These are phyloP conservation scores for Aleiodes testaceus DNA, from an alignment of 2,888 invertebrate species.

Conservation along the genomic window DNA sequence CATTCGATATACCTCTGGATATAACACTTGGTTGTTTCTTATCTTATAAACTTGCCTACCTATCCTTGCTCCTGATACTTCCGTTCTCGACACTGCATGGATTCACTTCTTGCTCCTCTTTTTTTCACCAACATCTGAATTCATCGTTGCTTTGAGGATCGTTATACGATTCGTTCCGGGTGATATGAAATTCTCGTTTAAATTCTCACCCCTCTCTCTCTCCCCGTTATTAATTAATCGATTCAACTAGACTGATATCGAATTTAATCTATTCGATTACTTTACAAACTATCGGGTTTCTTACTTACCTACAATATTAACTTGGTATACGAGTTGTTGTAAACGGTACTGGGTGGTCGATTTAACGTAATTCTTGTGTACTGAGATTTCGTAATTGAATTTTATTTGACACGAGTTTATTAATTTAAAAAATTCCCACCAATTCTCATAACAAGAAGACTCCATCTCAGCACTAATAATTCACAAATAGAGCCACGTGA, in stretches of 20 bases:
- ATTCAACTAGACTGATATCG: conserved; percentile 45
- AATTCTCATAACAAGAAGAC: conserved; percentile 3
- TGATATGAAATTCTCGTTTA: conserved; percentile 40
- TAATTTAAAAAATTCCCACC: background rate
- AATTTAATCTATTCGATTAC: conserved; percentile 49
- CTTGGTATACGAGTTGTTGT: background rate
- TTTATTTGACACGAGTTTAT: background rate
- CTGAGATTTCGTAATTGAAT: background rate
- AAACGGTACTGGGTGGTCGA: conserved; percentile 38
- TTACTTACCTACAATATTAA: conserved; percentile 4
- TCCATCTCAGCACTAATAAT: background rate
- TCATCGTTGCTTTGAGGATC: conserved; percentile 20
- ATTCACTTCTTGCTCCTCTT: conserved; percentile 33
- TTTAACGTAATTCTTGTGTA: conserved; percentile 15
- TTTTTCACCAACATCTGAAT: background rate
- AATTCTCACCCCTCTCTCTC: conserved; percentile 1
- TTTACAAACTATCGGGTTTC: conserved; percentile 29
- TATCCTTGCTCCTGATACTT: conserved; percentile 40
- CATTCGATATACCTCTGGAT: conserved; percentile 47
- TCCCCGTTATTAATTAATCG: conserved; percentile 49
- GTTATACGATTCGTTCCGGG: conserved; percentile 29
- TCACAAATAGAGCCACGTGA: conserved; percentile 9
- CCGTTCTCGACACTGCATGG: conserved; percentile 37
- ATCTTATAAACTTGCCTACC: conserved; percentile 33
- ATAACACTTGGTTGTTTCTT: conserved; percentile 24